Base-by-base conservation (phyloP, 2,797 vertebrate genomes). In the Enteromius viviparus region DNA sequence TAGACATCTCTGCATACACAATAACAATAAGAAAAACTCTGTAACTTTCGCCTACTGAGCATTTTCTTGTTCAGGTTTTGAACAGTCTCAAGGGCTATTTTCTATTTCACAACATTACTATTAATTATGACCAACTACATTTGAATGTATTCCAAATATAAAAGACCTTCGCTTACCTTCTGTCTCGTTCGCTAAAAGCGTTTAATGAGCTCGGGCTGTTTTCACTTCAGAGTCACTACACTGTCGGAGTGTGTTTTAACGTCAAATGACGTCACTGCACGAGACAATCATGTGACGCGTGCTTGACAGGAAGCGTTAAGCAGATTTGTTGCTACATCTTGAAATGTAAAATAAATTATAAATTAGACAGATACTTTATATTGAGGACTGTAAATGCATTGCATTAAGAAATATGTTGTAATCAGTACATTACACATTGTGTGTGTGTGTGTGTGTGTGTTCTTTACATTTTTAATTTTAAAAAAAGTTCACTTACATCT, bases 1-100 rank as follows among this genome's bases (percentile, higher is more conserved):
- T 34, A 71, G 75, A 84, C 87, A 88, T 88, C n/a, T 65, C 40
- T 81, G 74, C 55, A 15, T 17, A 8, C 10, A 58, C 37, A 80
- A 26, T 34, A 70, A 10, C 17, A 64, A 7, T 29, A 19, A 74
- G 17, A 68, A 68, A 34, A 60, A 19, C 1, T 45, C 42, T 34
- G 29, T 49, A 0, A 23, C 1, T 15, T 4, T 45, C 62, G 23
- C 37, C 6, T 42, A 12, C 5, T 2, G 1, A 82, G 6, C n/a
- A 15, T 29, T 19, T 23, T n/a, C n/a, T 15, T 6, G 7, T 29
- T 1, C 6, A 7, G 8, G 2, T 1, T 21, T 58, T 11, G 1
- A 37, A 26, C 32, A 45, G 11, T 47, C 17, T 45, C 23, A 64
- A 55, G n/a, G 12, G 10, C 3, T 6, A 29, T 23, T 66, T 9